Evolutionary conservation across 2,888 invertebrate genomes (phyloP).

Genomic region (Phengaris alcon): DNA sequence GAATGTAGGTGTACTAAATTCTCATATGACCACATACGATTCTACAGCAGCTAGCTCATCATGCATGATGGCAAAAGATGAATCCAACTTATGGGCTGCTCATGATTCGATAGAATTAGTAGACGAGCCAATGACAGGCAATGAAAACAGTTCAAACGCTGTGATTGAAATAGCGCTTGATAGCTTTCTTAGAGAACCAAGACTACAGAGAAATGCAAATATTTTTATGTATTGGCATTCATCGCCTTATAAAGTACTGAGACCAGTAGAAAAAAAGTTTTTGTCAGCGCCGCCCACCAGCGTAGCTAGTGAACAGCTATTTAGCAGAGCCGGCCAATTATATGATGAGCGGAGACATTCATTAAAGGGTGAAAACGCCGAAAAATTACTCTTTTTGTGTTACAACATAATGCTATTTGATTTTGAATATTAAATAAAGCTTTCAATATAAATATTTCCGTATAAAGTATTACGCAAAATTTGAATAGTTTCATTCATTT

Average conservation of each 20-base stretch:
- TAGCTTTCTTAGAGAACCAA: slow-evolving; percentile 18
- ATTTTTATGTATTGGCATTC: background rate
- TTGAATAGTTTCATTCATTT: too few species aligned
- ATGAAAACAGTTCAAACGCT: slow-evolving; percentile 8
- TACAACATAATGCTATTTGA: slow-evolving; percentile 10
- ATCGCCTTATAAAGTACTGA: background rate
- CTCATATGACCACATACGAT: background rate
- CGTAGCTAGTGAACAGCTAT: slow-evolving; percentile 3
- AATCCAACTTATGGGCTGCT: slow-evolving; percentile 15
- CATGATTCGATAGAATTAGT: slow-evolving; percentile 8
- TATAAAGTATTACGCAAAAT: too few species aligned
- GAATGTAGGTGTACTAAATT: background rate
- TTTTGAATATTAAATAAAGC: background rate
- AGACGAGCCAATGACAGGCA: background rate
- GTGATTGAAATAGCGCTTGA: slow-evolving; percentile 4
- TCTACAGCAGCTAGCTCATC: slow-evolving; percentile 3
- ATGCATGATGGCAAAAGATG: background rate
- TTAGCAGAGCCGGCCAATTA: background rate
- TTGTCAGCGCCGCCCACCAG: background rate
- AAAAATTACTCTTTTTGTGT: slow-evolving; percentile 7
- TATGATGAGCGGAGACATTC: slow-evolving; percentile 14
- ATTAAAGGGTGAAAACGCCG: background rate
- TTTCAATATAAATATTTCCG: too few species aligned
- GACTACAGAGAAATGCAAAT: background rate
- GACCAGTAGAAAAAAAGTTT: background rate